Evolutionary conservation across 2,113 vertebrate genomes (phyloP).

Genomic region (Hepsetus odoe): DNA sequence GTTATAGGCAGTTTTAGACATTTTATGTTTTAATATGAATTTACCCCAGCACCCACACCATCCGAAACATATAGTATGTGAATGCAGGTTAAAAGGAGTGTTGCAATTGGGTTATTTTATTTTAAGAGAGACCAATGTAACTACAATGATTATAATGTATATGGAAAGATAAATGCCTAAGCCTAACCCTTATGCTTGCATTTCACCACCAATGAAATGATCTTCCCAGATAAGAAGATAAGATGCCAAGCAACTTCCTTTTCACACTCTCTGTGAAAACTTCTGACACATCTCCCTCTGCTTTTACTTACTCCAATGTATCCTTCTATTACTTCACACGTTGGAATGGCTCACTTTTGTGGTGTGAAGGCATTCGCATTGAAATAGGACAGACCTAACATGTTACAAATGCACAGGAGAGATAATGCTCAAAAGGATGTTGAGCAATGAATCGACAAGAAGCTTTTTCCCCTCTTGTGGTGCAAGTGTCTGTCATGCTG

Average conservation of each 20-base stretch:
- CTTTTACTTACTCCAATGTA: not conserved
- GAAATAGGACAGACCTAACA: not conserved
- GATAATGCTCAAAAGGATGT: not conserved
- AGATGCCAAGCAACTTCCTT: not conserved
- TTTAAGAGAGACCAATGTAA: too few species aligned
- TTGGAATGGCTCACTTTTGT: not conserved
- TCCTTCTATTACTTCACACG: conserved; percentile 1
- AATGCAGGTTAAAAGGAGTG: too few species aligned
- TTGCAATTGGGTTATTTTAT: too few species aligned
- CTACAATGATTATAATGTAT: too few species aligned
- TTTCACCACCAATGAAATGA: too few species aligned
- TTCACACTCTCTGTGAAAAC: not conserved
- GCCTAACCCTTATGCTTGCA: too few species aligned
- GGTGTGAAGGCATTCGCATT: not conserved
- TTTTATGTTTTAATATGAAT: too few species aligned
- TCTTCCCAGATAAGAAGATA: too few species aligned
- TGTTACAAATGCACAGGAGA: not conserved
- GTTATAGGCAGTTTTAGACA: too few species aligned
- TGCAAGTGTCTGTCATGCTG: not conserved
- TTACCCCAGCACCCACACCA: too few species aligned
- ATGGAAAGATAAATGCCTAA: too few species aligned
- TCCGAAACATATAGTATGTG: too few species aligned
- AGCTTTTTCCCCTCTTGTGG: not conserved
- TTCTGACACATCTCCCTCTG: not conserved
- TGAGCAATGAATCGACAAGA: not conserved